Evolutionary conservation across 2,113 vertebrate genomes (phyloP), one percentile per base, ranked within the genome.

Genomic region (Hemicordylus capensis): DNA sequence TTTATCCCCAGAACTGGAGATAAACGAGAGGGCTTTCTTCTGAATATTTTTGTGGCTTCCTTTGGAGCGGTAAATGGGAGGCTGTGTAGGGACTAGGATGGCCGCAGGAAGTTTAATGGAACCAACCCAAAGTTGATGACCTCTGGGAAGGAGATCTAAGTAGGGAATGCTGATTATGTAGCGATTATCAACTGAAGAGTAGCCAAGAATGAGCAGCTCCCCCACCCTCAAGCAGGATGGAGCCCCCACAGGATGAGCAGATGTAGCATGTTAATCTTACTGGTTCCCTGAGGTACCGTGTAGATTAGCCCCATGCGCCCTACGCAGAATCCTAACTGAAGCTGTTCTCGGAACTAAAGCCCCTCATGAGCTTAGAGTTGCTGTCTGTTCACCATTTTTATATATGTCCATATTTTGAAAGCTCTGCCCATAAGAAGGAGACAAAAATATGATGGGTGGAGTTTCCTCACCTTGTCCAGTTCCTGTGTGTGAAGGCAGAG

Each of bases 301-400:
- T 69, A 86, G 94, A 95, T 95, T 95, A 95, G 92, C 93, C 92
- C 0, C 0, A 84, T 84, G 83, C 0, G 88, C 90, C 92, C 93
- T 91, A 91, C 87, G 93, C 90, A 89, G 91, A 93, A 94, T 93
- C 93, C 87, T 63, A 78, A 83, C 89, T 85, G 88, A 92, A 93
- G 92, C 92, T 91, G 87, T 93, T 93, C 85, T 78, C 72, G 92
- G 92, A 88, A 72, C 83, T 95, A 91, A 93, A 92, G 81, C 73
- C 91, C 88, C 85, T n/a, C 77, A 14, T 24, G 46, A 69, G 46
- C 63, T 54, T 51, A 67, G 2, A 39, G 44, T 15, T 63, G 46
- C n/a, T 51, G 6, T 31, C 61, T 66, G 31, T 22, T 14, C 42
- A 46, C 61, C 42, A 73, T 15, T 22, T 24, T 11, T n/a, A 76